Evolutionary conservation across 2,797 vertebrate species (phyloP).

Genomic region (Peromyscus eremicus): DNA sequence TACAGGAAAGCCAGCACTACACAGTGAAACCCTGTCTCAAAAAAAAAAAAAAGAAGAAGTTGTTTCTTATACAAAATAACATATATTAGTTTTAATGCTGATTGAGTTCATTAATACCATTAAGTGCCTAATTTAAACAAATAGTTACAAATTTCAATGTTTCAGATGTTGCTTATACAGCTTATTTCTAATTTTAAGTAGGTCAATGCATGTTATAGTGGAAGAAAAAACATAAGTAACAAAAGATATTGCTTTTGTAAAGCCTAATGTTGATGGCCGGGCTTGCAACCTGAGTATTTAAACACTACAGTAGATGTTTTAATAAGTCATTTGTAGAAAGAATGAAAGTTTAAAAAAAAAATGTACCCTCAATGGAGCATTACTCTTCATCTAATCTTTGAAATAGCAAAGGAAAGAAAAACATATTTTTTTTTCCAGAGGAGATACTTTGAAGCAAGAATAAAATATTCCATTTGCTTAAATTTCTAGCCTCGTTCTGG

Average conservation of each 20-base stretch:
- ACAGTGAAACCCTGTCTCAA: background rate
- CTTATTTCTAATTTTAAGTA: conserved; percentile 25
- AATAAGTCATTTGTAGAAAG: background rate
- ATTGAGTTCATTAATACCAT: background rate
- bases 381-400: background rate
- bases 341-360: background rate
- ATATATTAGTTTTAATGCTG: background rate
- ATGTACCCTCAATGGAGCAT: background rate
- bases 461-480: background rate
- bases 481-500: too few species aligned
- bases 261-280: background rate
- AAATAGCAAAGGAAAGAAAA: background rate
- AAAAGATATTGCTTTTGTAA: background rate
- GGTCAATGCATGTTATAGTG: background rate
- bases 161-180: background rate
- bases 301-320: background rate
- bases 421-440: background rate
- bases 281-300: background rate
- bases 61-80: background rate
- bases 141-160: background rate
- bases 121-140: conserved; percentile 23
- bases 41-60: background rate
- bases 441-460: background rate
- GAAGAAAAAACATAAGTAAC: background rate
- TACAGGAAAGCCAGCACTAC: background rate